Evolutionary conservation across 1,140 invertebrate species (phyloP), one percentile per base, ranked within the genome.

Genomic region (Lucilia cuprina): DNA sequence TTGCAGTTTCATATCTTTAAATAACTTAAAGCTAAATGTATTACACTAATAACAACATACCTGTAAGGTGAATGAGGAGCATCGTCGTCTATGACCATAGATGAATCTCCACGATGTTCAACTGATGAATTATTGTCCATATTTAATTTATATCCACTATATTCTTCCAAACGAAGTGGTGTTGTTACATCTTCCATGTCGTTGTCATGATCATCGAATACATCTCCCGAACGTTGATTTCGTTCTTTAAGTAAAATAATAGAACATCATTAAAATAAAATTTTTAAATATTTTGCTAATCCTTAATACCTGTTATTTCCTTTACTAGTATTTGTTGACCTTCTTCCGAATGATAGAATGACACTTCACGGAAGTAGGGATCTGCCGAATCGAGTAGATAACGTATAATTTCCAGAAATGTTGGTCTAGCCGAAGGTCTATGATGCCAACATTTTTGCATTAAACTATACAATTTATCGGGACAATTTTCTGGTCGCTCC

Each of bases 401-500:
- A 12, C 92, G 92, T 74, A 96, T 94, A 12, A 98, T 93, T 82
- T 96, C 94, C 82, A 96, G 92, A 92, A 99, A 99, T 83, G 95
- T 94, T 19, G 98, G 98, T 80, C 98, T 92, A 34, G 92, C 91
- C 34, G 93, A 92, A 8, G 96, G 93, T 87, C 96, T 94, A 88
- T 96, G 95, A 86, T 94, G 93, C 98, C 98, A 99, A 88, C 97
- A 99, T 70, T 93, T 92, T 83, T 94, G 93, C 98, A 99, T 99
- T 49, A 99, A 91, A 82, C 94, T 92, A 91, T 97, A 98, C 86
- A 99, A 92, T 86, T 95, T 94, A 84, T 98, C 96, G 0, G 98
- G 97, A 92, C 98, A 99, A 88, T 98, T 96, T 89, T 97, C 96
- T 0, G 98, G 98, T 82, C 95, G 94, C 88, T 97, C 96, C 97